A percentile compares a stretch with the other conserved stretches of the same genome.
Conservation (phyloP, 2,797 vertebrate species). For the Gadopsis bispinosus region DNA sequence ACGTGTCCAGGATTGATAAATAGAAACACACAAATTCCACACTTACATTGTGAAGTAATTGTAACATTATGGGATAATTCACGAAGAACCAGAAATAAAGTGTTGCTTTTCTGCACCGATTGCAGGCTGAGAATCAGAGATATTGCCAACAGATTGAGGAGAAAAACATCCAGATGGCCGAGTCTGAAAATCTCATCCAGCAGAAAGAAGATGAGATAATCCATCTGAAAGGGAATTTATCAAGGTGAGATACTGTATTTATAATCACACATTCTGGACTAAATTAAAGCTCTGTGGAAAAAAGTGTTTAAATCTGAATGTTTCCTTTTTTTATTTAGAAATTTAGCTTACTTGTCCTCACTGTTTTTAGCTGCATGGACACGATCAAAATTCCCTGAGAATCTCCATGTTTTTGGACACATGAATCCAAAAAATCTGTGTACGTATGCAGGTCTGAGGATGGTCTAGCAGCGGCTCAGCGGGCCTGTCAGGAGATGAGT, state of each 20-base stretch:
- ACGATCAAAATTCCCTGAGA: neutral
- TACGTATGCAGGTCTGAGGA: slow-evolving; percentile 84
- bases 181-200: slow-evolving; percentile 83
- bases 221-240: slow-evolving; percentile 84
- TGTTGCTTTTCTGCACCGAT: slow-evolving; percentile 65
- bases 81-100: slow-evolving; percentile 64
- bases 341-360: slow-evolving; percentile 7
- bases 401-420: neutral
- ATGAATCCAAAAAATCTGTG: neutral
- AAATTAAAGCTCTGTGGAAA: slow-evolving; percentile 60
- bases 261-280: slow-evolving; percentile 68
- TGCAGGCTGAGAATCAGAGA: slow-evolving; percentile 84
- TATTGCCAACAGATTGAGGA: slow-evolving; percentile 85
- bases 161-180: slow-evolving; percentile 82
- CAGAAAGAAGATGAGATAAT: slow-evolving; percentile 88
- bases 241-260: slow-evolving; percentile 85
- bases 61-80: slow-evolving; percentile 59
- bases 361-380: slow-evolving; percentile 7
- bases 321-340: slow-evolving; percentile 36
- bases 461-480: slow-evolving; percentile 82
- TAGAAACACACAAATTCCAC: slow-evolving; percentile 22
- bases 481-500: slow-evolving; percentile 84
- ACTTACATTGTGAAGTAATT: slow-evolving; percentile 42
- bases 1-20: slow-evolving; percentile 35
- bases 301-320: slow-evolving; percentile 31